Conservation (phyloP, 2,888 invertebrate species). For the Notocelia uddmanniana region DNA sequence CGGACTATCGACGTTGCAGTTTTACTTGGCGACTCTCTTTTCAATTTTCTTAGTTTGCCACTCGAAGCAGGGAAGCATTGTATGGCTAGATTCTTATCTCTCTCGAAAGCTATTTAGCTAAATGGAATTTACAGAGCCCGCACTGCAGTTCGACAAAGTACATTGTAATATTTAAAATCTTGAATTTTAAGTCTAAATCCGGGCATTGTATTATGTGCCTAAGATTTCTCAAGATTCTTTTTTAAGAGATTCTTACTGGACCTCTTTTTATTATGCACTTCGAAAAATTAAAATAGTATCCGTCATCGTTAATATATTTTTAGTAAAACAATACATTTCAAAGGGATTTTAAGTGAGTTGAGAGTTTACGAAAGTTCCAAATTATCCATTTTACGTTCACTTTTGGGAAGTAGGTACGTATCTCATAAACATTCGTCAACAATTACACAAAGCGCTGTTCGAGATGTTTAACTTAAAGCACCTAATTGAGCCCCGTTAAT, state of each 20-base stretch:
- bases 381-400: constrained; percentile 41
- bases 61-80: constrained; percentile 81
- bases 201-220: constrained; percentile 77
- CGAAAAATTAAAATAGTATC: constrained; percentile 67
- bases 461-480: constrained; percentile 76
- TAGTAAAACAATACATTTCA: constrained; percentile 30
- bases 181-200: constrained; percentile 80
- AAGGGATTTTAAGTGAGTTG: constrained; percentile 30
- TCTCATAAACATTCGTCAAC: constrained; percentile 67
- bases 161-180: constrained; percentile 85
- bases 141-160: constrained; percentile 85
- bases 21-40: constrained; percentile 83
- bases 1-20: constrained; percentile 79
- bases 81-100: constrained; percentile 85
- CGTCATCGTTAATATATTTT: constrained; percentile 44
- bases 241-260: constrained; percentile 58
- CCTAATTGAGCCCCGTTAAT: constrained; percentile 82
- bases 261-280: constrained; percentile 72
- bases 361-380: constrained; percentile 40
- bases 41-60: constrained; percentile 85
- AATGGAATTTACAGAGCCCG: constrained; percentile 86
- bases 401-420: constrained; percentile 47
- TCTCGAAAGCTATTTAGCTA: constrained; percentile 85
- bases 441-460: constrained; percentile 71
- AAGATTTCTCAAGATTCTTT: constrained; percentile 70